Conservation (phyloP, 2,888 invertebrate species). For the Ornithoptera alexandrae region DNA sequence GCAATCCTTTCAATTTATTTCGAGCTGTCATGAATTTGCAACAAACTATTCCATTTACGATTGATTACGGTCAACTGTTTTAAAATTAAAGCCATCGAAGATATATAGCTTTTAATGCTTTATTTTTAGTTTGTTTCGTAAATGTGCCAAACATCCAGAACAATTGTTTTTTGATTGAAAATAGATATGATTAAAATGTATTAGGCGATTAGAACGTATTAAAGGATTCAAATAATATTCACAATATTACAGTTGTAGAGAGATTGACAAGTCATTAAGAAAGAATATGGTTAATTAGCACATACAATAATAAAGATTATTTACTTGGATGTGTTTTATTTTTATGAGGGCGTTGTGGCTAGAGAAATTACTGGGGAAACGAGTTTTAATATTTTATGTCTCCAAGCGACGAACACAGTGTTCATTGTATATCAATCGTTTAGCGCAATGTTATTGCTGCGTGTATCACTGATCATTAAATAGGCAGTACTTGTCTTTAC, state of each 20-base stretch:
- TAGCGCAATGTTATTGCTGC: too few species aligned
- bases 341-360: too few species aligned
- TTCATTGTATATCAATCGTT: too few species aligned
- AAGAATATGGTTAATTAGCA: neutral
- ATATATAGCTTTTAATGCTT: too few species aligned
- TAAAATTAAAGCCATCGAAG: neutral
- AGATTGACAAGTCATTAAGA: neutral
- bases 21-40: too few species aligned
- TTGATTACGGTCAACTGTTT: neutral
- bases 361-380: too few species aligned
- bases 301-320: neutral
- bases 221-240: neutral
- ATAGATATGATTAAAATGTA: neutral
- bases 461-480: too few species aligned
- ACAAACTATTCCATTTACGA: neutral
- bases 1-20: too few species aligned
- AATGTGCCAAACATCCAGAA: neutral
- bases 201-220: neutral
- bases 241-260: neutral
- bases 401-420: too few species aligned
- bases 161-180: neutral
- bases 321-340: neutral
- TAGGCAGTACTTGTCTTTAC: too few species aligned
- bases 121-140: neutral
- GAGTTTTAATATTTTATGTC: too few species aligned